Conservation (phyloP, 1,140 invertebrate genomes). For the Euborellia annulipes region DNA sequence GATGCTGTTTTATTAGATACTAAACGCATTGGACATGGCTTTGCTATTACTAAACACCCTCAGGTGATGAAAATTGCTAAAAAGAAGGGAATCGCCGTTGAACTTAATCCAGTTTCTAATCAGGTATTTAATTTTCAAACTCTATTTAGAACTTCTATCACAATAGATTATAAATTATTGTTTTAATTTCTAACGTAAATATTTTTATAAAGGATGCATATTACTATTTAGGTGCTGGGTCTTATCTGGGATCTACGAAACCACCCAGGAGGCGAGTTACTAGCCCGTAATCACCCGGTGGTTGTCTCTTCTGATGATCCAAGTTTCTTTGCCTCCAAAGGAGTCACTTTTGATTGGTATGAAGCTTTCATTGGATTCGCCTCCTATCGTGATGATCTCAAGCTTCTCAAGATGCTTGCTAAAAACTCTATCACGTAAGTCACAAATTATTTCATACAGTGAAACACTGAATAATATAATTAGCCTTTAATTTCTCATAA, state of each 20-base stretch:
- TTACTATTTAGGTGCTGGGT: slow-evolving; percentile 35
- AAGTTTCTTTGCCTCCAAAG: slow-evolving; percentile 54
- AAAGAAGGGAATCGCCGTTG: slow-evolving; percentile 52
- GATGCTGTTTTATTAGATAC: slow-evolving; percentile 60
- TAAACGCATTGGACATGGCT: slow-evolving; percentile 52
- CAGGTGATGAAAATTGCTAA: slow-evolving; percentile 40
- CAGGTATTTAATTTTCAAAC: slow-evolving; percentile 30
- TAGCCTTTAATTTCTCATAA: too few species aligned
- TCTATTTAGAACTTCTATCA: too few species aligned
- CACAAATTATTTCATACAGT: too few species aligned
- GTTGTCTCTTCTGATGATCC: slow-evolving; percentile 65
- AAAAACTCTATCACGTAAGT: slow-evolving; percentile 46
- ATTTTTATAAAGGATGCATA: too few species aligned
- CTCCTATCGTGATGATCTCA: slow-evolving; percentile 47
- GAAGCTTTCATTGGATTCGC: slow-evolving; percentile 65
- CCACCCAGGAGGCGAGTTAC: slow-evolving; percentile 52
- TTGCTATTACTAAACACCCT: slow-evolving; percentile 62
- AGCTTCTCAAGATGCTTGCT: slow-evolving; percentile 59
- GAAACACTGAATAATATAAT: too few species aligned
- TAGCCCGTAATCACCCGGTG: slow-evolving; percentile 35
- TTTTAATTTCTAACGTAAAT: too few species aligned
- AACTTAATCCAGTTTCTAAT: slow-evolving; percentile 60
- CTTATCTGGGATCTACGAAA: slow-evolving; percentile 61
- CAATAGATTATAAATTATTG: too few species aligned
- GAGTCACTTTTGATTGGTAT: slow-evolving; percentile 70